Base-by-base conservation (phyloP, 2,888 invertebrate genomes). In the Nipponacmea schrenckii region DNA sequence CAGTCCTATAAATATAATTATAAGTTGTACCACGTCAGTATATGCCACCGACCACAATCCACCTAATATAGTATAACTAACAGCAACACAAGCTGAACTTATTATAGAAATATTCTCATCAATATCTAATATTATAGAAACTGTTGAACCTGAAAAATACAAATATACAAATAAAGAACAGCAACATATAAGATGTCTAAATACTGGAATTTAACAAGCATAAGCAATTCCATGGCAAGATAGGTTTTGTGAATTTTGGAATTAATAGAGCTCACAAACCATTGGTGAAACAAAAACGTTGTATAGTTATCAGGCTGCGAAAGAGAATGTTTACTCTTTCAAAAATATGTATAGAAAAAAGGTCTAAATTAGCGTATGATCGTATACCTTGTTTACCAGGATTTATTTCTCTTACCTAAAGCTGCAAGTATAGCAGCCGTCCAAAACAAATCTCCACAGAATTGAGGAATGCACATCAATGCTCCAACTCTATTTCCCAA, bases 381-480 rank as follows among this genome's bases (percentile, higher is more conserved):
- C n/a, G n/a, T n/a, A n/a, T n/a, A n/a, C n/a, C n/a, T n/a, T n/a
- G n/a, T n/a, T n/a, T n/a, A n/a, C n/a, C n/a, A n/a, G n/a, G n/a
- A n/a, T 56, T 15, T 56, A 56, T 39, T 39, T 24, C 10, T 73
- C 74, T 67, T 69, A 85, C 86, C 87, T 27, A 87, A 71, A 48
- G 86, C 86, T 7, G 83, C 78, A 27, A 87, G 70, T 26, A 87
- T 85, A 48, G 86, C 86, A 10, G 84, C 86, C 31, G 82, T 79
- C 87, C 87, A 87, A 71, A 87, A 87, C 17, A 84, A 68, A 69
- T 87, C 86, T 39, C 85, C 86, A 12, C 84, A 50, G 7, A 87
- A 72, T 24, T 86, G 85, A 0, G 86, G 86, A 12, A 87, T 77
- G 69, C 83, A 85, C 26, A 87, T 74, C 12, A 87, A 68, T 10